Conservation (phyloP, 2,113 vertebrate genomes). For the Xiphophorus couchianus region DNA sequence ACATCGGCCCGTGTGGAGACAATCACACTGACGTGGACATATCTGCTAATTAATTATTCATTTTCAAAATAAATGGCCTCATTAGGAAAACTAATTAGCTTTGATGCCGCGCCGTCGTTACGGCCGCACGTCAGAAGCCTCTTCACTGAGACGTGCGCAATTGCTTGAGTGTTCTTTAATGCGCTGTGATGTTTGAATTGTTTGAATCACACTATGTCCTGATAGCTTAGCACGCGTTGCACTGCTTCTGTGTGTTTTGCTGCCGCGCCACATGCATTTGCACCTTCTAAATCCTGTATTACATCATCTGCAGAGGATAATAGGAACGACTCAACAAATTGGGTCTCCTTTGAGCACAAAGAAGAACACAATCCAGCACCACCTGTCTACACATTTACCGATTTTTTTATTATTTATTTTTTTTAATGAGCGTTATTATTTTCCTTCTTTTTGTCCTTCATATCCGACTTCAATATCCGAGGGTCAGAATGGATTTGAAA, state of each 20-base stretch:
- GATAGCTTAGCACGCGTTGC: constrained; percentile 47
- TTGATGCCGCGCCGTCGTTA: constrained; percentile 26
- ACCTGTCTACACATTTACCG: constrained; percentile 24
- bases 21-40: constrained; percentile 28
- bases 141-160: constrained; percentile 31
- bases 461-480: constrained; percentile 5
- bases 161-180: constrained; percentile 52
- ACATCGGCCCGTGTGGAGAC: constrained; percentile 1
- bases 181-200: constrained; percentile 52
- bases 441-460: constrained; percentile 11
- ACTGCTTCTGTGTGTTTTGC: constrained; percentile 25
- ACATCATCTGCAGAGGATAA: constrained; percentile 28
- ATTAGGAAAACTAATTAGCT: constrained; percentile 40
- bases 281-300: constrained; percentile 23
- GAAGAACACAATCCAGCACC: background rate
- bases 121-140: background rate
- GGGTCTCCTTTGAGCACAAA: background rate
- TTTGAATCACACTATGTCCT: constrained; percentile 47
- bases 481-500: constrained; percentile 16
- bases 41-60: constrained; percentile 45
- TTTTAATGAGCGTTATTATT: constrained; percentile 16
- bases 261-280: constrained; percentile 29
- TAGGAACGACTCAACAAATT: constrained; percentile 11
- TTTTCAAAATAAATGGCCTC: constrained; percentile 49
- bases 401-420: too few species aligned